phyloP scores from a whole-genome alignment of 2,113 vertebrate species.

The Ophiodon elongatus region DNA sequence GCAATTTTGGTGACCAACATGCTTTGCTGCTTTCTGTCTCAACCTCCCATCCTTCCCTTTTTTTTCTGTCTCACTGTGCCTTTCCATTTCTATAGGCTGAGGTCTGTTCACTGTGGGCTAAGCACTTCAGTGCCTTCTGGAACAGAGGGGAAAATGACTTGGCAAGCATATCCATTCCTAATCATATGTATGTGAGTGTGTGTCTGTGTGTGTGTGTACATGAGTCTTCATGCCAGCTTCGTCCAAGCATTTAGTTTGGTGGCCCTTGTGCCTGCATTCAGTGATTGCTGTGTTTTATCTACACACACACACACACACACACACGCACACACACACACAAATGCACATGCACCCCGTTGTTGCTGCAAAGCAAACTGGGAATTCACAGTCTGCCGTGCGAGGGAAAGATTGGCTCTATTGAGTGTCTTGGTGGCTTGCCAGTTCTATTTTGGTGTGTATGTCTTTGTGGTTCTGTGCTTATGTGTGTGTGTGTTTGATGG shows the following conservation, averaged over 20 bases:
- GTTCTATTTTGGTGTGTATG: slow-evolving; percentile 64
- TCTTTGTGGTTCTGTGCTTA: slow-evolving; percentile 51
- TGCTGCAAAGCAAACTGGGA: slow-evolving; percentile 75
- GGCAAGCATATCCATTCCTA: slow-evolving; percentile 79
- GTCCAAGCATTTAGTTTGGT: slow-evolving; percentile 73
- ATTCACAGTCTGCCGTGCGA: slow-evolving; percentile 71
- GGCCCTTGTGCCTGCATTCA: slow-evolving; percentile 72
- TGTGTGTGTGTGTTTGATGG: slow-evolving; percentile 69
- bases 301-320: slow-evolving; percentile 35
- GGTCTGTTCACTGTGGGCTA: slow-evolving; percentile 65
- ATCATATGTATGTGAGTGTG: slow-evolving; percentile 49
- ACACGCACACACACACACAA: slow-evolving; percentile 18
- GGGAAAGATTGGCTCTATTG: slow-evolving; percentile 73
- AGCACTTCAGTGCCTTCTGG: slow-evolving; percentile 77
- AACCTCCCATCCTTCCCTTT: slow-evolving; percentile 58
- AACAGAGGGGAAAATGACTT: slow-evolving; percentile 77
- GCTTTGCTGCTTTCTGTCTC: slow-evolving; percentile 69
- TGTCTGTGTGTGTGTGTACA: slow-evolving; percentile 30
- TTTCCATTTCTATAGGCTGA: slow-evolving; percentile 72
- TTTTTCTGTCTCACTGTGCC: slow-evolving; percentile 34
- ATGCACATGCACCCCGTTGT: slow-evolving; percentile 62
- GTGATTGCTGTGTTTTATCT: slow-evolving; percentile 75
- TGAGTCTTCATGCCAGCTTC: slow-evolving; percentile 63
- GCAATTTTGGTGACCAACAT: slow-evolving; percentile 78
- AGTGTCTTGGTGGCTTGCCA: slow-evolving; percentile 77